phyloP scores from a whole-genome alignment of 2,888 invertebrate species.

The Volucella inflata region DNA sequence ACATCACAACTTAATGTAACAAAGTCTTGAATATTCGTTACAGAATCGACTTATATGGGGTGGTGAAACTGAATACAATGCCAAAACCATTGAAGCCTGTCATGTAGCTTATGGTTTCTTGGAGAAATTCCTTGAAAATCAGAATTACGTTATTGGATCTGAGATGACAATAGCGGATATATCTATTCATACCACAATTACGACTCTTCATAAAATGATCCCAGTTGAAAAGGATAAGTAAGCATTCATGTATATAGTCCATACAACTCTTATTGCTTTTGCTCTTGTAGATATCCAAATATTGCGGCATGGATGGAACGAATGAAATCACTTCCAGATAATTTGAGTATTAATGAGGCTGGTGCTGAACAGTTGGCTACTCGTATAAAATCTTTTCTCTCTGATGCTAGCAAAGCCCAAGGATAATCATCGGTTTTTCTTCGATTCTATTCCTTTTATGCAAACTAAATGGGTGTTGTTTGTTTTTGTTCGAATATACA shows the following conservation, averaged over 20 bases:
- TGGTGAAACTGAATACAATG: conserved; percentile 78
- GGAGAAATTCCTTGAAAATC: conserved; percentile 81
- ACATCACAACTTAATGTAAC: no score
- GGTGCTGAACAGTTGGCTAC: conserved; percentile 79
- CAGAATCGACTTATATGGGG: conserved; percentile 81
- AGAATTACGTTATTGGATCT: conserved; percentile 79
- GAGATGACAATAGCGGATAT: conserved; percentile 84
- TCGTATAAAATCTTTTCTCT: conserved; percentile 79
- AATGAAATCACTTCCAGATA: conserved; percentile 80
- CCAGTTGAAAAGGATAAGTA: conserved; percentile 79
- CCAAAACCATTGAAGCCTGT: conserved; percentile 79
- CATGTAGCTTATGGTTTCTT: conserved; percentile 81
- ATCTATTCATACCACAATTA: conserved; percentile 83
- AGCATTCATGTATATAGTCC: not conserved
- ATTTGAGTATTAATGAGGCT: conserved; percentile 80
- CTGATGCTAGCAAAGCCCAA: conserved; percentile 77
- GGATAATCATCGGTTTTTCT: no score
- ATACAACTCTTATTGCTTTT: not conserved
- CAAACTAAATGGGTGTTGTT: no score
- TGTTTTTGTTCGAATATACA: no score
- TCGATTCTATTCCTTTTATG: no score
- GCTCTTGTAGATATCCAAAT: conserved; percentile 77
- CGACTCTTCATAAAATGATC: conserved; percentile 81
- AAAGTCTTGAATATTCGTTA: not conserved
- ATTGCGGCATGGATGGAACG: conserved; percentile 80